These are phyloP conservation scores for Vulpes ferrilata DNA, from an alignment of 2,113 vertebrate species.

Conservation along the genomic window DNA sequence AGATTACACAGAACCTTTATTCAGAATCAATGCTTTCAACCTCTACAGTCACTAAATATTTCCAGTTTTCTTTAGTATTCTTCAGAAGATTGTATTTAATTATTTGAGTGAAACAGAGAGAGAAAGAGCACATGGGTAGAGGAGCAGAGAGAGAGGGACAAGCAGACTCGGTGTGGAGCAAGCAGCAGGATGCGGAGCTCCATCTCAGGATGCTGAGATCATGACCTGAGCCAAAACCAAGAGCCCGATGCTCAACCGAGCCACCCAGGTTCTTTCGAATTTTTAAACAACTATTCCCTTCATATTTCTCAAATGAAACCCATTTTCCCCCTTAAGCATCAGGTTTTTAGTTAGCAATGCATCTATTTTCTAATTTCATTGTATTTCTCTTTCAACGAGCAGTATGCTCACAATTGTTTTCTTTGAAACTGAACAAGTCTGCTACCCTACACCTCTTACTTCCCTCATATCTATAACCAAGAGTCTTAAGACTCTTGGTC, in stretches of 20 bases:
- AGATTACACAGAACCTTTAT: neutral
- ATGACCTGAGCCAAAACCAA: neutral
- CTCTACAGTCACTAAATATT: neutral
- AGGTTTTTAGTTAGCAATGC: neutral
- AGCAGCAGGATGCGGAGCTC: neutral
- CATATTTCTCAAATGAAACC: neutral
- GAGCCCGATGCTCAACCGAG: neutral
- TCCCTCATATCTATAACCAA: neutral
- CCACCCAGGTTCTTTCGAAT: neutral
- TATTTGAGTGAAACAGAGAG: neutral
- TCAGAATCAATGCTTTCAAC: neutral
- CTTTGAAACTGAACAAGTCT: neutral
- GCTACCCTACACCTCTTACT: neutral
- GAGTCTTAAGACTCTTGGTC: neutral
- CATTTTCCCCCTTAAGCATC: neutral
- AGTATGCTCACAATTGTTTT: neutral
- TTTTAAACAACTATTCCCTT: neutral
- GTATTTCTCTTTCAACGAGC: neutral
- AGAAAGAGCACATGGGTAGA: neutral
- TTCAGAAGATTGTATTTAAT: neutral
- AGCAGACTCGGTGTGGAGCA: neutral
- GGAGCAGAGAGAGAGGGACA: neutral
- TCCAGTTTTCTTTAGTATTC: neutral
- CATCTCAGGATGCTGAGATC: neutral
- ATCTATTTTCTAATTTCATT: neutral